Conservation (phyloP, 2,797 vertebrate species). For the Allobates femoralis region DNA sequence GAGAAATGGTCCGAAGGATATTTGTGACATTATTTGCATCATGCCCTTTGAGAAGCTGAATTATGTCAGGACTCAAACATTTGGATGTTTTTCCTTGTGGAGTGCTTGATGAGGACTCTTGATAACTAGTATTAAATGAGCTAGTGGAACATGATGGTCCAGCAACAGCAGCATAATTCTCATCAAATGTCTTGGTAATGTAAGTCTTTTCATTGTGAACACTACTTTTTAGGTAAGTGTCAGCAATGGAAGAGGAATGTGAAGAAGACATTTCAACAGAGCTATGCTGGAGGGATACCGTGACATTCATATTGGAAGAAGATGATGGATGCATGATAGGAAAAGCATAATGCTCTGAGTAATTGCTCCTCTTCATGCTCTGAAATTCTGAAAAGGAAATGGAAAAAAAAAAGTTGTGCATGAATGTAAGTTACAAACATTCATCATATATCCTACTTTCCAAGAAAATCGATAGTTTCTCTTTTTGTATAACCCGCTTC, state of each 20-base stretch:
- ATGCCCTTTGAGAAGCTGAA: conserved; percentile 56
- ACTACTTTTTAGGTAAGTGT: not conserved
- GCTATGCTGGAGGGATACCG: not conserved
- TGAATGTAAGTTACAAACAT: not conserved
- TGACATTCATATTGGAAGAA: not conserved
- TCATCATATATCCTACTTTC: not conserved
- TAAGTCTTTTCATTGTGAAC: not conserved
- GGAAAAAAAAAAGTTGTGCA: not conserved
- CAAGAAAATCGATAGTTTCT: not conserved
- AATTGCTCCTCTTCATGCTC: not conserved
- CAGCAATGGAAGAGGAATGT: conserved; percentile 6
- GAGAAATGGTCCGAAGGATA: conserved; percentile 31
- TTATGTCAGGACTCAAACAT: conserved; percentile 45
- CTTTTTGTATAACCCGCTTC: not conserved
- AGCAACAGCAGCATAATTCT: not conserved
- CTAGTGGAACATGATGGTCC: not conserved
- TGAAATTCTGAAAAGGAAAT: conserved; percentile 3
- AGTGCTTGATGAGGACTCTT: not conserved
- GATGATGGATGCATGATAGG: not conserved
- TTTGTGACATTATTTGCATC: conserved; percentile 51
- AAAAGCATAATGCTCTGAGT: not conserved
- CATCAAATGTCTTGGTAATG: not conserved
- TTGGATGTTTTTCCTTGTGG: conserved; percentile 30
- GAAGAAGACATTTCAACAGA: not conserved
- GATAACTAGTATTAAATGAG: not conserved